Percentiles rank a stretch among this genome's conserved stretches.
Conservation (phyloP, 2,113 vertebrate species). For the Pelobates fuscus region DNA sequence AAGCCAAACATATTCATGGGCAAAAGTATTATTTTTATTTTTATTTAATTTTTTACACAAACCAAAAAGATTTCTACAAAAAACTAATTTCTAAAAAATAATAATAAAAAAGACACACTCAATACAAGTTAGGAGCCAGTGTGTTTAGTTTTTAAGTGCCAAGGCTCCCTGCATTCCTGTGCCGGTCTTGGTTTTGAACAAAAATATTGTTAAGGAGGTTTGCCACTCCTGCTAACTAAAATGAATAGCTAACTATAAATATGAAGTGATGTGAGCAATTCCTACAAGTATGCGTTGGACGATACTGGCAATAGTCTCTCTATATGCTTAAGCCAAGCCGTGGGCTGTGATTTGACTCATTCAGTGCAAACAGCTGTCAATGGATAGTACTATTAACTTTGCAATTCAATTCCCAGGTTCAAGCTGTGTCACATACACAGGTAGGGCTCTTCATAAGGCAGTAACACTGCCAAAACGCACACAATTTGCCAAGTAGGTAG, state of each 20-base stretch:
- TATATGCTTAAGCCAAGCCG: slow-evolving; percentile 11
- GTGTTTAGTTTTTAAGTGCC: too few species aligned
- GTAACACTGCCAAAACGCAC: slow-evolving; percentile 18
- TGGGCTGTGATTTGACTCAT: slow-evolving; percentile 34
- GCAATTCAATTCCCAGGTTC: slow-evolving; percentile 16
- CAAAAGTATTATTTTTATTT: too few species aligned
- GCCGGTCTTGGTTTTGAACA: too few species aligned
- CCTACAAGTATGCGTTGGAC: slow-evolving; percentile 20
- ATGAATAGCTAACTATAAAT: slow-evolving; percentile 11
- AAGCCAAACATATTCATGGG: too few species aligned
- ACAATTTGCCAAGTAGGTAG: slow-evolving; percentile 38
- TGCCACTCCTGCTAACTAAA: not conserved
- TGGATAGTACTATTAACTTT: slow-evolving; percentile 18
- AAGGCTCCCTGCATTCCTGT: too few species aligned
- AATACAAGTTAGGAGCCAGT: too few species aligned
- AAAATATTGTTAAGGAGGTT: too few species aligned
- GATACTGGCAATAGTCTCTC: slow-evolving; percentile 23
- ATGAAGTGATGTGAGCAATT: slow-evolving; percentile 8
- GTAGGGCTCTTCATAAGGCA: slow-evolving; percentile 19
- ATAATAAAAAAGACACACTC: too few species aligned
- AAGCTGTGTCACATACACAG: slow-evolving; percentile 34
- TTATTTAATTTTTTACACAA: too few species aligned
- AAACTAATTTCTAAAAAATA: too few species aligned
- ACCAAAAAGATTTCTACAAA: too few species aligned
- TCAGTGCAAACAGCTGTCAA: slow-evolving; percentile 22